These are phyloP conservation scores for Troides oblongomaculatus DNA, from an alignment of 2,888 invertebrate genomes.

Conservation along the genomic window DNA sequence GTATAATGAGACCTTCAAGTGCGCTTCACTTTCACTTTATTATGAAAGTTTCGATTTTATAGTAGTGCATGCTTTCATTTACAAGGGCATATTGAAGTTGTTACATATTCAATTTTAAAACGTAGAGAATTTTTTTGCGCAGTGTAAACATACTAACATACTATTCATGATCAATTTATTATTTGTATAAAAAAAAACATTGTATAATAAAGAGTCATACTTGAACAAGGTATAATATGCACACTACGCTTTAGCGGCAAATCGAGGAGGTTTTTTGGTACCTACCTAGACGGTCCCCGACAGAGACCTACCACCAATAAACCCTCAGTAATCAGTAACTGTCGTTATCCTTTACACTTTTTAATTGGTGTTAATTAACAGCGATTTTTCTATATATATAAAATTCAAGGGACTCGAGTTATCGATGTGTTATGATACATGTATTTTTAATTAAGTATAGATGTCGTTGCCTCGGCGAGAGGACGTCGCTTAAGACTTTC, in stretches of 20 bases:
- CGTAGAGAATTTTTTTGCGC: no score
- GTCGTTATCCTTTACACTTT: neutral
- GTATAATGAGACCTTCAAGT: slow-evolving; percentile 1
- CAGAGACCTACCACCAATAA: neutral
- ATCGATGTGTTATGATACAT: neutral
- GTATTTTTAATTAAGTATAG: slow-evolving; percentile 14
- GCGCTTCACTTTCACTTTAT: slow-evolving; percentile 21
- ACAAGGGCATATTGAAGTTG: neutral
- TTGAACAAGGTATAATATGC: no score
- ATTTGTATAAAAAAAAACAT: no score
- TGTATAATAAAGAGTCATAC: no score
- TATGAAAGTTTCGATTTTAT: slow-evolving; percentile 2
- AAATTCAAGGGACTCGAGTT: neutral
- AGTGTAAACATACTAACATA: no score
- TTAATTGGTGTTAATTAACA: slow-evolving; percentile 1
- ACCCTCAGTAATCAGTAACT: neutral
- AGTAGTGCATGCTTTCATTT: slow-evolving; percentile 11
- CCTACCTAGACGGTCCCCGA: no score
- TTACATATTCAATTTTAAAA: no score
- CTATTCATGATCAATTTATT: no score
- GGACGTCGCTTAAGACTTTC: slow-evolving; percentile 21
- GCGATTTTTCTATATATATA: neutral
- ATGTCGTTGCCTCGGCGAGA: slow-evolving; percentile 6
- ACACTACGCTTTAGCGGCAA: no score
- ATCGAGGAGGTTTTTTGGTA: no score